Percentiles rank a stretch among this genome's conserved stretches.
Conservation (phyloP, 2,888 invertebrate species). For the Pelosia muscerda region DNA sequence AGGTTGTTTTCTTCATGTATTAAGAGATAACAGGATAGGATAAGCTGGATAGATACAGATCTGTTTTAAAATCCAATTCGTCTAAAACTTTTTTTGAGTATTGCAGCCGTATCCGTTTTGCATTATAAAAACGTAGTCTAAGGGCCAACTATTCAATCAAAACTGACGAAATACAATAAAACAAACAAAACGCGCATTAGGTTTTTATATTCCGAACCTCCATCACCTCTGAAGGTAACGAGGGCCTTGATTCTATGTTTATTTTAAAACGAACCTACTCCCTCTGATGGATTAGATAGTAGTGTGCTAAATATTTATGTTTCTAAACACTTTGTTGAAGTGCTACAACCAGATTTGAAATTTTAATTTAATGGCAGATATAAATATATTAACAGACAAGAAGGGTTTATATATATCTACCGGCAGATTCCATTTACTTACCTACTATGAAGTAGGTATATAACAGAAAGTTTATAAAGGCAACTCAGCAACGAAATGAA, state of each 20-base stretch:
- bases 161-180: not conserved
- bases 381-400: conserved; percentile 2
- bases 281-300: conserved; percentile 15
- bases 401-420: conserved; percentile 8
- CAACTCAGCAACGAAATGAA: not conserved
- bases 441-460: not conserved
- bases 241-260: conserved; percentile 7
- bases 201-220: conserved; percentile 3
- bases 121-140: not conserved
- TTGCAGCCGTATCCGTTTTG: not conserved
- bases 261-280: conserved; percentile 20
- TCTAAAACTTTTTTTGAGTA: too few species aligned
- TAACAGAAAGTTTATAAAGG: not conserved
- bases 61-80: too few species aligned
- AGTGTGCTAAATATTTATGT: conserved; percentile 26
- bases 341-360: conserved; percentile 22
- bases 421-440: conserved; percentile 2
- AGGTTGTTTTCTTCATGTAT: not conserved
- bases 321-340: conserved; percentile 22
- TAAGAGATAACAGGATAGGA: not conserved
- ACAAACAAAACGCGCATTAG: not conserved
- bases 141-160: conserved; percentile 7
- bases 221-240: conserved; percentile 6
- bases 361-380: conserved; percentile 16
- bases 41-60: not conserved